phyloP scores from a whole-genome alignment of 2,888 invertebrate genomes.

The Mimumesa dahlbomi region DNA sequence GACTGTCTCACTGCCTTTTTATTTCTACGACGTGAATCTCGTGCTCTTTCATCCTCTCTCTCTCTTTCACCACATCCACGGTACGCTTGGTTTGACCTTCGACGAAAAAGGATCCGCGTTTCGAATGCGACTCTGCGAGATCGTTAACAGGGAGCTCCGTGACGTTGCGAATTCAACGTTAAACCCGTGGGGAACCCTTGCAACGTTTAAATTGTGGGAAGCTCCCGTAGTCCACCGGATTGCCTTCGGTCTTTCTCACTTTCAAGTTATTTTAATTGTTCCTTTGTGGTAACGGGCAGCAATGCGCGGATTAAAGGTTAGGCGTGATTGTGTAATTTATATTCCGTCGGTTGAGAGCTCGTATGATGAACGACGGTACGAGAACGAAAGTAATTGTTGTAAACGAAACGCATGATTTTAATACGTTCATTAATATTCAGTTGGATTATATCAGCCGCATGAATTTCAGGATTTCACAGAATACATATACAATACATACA shows the following conservation, averaged over 20 bases:
- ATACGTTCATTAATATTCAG: constrained; percentile 8
- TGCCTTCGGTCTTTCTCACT: constrained; percentile 1
- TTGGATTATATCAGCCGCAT: background rate
- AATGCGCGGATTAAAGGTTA: background rate
- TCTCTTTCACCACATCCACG: background rate
- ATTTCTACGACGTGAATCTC: no score
- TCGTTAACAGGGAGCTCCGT: constrained; percentile 61
- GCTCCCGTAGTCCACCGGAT: constrained; percentile 12
- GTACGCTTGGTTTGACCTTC: constrained; percentile 55
- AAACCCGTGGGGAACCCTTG: constrained; percentile 18
- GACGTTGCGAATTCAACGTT: constrained; percentile 54
- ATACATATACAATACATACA: background rate
- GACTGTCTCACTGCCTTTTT: no score
- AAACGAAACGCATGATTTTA: constrained; percentile 11
- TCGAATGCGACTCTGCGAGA: constrained; percentile 52
- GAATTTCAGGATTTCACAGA: background rate
- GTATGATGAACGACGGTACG: background rate
- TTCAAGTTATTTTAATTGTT: constrained; percentile 33
- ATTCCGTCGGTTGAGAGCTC: background rate
- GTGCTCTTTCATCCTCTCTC: constrained; percentile 4
- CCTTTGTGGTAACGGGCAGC: background rate
- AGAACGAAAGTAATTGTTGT: constrained; percentile 14
- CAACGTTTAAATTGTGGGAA: constrained; percentile 38
- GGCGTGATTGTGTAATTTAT: background rate
- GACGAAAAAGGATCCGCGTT: constrained; percentile 48